These are phyloP conservation scores for Staurois parvus DNA, from an alignment of 2,797 vertebrate genomes.

Conservation along the genomic window DNA sequence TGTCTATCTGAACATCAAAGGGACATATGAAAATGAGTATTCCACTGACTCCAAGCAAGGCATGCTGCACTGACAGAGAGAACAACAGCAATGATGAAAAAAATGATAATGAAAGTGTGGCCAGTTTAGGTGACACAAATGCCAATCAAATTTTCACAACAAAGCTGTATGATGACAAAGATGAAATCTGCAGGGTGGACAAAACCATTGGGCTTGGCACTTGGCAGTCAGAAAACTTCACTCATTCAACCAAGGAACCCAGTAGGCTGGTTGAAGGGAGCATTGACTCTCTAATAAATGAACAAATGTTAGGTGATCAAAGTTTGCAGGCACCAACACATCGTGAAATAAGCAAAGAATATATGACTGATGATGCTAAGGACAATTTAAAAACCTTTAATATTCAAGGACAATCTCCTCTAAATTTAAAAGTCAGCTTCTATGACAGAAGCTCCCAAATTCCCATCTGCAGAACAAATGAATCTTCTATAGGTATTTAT, in stretches of 20 bases:
- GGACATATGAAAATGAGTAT: constrained; percentile 73
- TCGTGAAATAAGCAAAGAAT: constrained; percentile 79
- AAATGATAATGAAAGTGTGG: constrained; percentile 85
- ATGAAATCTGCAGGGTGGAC: constrained; percentile 64
- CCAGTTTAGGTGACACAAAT: constrained; percentile 83
- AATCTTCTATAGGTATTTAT: constrained; percentile 65
- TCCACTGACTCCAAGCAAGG: constrained; percentile 72
- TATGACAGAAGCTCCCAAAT: constrained; percentile 68
- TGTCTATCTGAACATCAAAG: constrained; percentile 17
- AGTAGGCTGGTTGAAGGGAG: constrained; percentile 79
- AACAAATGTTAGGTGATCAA: constrained; percentile 73
- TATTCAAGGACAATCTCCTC: constrained; percentile 69
- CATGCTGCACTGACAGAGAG: constrained; percentile 73
- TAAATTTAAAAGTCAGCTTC: constrained; percentile 68
- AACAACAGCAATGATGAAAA: constrained; percentile 77
- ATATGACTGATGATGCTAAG: constrained; percentile 72
- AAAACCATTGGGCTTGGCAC: constrained; percentile 71
- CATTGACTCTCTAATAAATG: constrained; percentile 78
- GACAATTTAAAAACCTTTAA: constrained; percentile 62
- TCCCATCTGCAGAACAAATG: constrained; percentile 66
- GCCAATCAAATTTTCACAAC: constrained; percentile 86
- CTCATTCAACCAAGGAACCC: constrained; percentile 69
- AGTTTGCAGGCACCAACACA: constrained; percentile 66
- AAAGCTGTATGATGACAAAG: constrained; percentile 55
- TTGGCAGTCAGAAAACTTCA: constrained; percentile 68